phyloP scores from a whole-genome alignment of 2,797 vertebrate genomes.

The Rhinogobio ventralis region DNA sequence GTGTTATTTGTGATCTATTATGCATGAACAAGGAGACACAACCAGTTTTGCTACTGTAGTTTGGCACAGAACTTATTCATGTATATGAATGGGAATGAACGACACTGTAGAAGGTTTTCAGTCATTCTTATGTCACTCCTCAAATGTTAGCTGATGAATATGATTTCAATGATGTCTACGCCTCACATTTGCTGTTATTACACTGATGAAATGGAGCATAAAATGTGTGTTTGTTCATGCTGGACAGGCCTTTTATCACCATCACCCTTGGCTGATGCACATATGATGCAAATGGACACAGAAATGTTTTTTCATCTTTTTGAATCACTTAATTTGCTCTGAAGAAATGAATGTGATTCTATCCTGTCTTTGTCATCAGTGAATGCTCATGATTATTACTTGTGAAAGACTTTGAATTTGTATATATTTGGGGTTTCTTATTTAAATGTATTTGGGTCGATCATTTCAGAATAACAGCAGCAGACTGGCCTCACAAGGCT shows the following conservation, averaged over 20 bases:
- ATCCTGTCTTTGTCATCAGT: conserved; percentile 23
- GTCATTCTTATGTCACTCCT: neutral
- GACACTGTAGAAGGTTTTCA: neutral
- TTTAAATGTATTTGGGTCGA: conserved; percentile 26
- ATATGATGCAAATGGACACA: conserved; percentile 16
- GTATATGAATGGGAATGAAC: neutral
- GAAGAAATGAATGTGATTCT: conserved; percentile 53
- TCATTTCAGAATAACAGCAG: conserved; percentile 22
- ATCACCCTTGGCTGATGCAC: conserved; percentile 29
- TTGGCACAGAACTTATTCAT: conserved; percentile 10
- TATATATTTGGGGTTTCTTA: conserved; percentile 25
- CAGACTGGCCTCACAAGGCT: conserved; percentile 35
- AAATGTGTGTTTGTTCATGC: conserved; percentile 14
- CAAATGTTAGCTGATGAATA: neutral
- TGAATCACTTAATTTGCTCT: conserved; percentile 29
- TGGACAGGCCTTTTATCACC: conserved; percentile 44
- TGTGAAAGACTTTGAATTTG: conserved; percentile 32
- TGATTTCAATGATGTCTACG: neutral
- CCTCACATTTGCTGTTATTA: neutral
- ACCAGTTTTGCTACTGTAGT: conserved; percentile 1
- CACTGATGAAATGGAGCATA: neutral
- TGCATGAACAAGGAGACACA: conserved; percentile 33
- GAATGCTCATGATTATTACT: conserved; percentile 45
- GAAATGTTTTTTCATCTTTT: conserved; percentile 33
- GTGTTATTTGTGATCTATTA: conserved; percentile 16